A percentile compares a stretch with the other conserved stretches of the same genome.
Evolutionary conservation across 2,888 invertebrate genomes (phyloP).

Genomic region (Syrphus vitripennis): DNA sequence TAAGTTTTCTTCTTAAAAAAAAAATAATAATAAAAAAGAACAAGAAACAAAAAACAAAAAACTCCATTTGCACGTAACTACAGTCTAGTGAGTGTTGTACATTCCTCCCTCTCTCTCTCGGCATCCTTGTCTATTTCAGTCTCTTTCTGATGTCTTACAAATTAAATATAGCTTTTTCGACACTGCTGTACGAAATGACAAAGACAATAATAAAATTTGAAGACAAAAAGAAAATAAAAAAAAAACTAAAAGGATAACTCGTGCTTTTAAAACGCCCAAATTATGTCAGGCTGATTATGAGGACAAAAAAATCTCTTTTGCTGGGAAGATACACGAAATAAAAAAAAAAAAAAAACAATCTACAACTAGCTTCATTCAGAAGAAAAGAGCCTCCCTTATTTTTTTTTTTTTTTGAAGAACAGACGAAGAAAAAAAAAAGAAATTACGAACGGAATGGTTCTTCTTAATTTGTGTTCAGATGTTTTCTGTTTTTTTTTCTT

Average conservation of each 20-base stretch:
- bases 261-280: conserved; percentile 66
- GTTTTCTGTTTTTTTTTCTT: conserved; percentile 2
- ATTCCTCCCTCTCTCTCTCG: background rate
- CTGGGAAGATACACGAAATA: background rate
- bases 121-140: background rate
- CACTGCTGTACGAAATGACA: conserved; percentile 24
- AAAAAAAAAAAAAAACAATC: background rate
- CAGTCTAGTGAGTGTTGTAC: background rate
- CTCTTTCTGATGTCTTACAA: background rate
- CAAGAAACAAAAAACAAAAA: background rate
- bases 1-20: background rate
- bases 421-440: background rate
- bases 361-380: conserved; percentile 54
- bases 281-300: conserved; percentile 67
- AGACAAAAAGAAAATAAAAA: background rate
- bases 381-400: background rate
- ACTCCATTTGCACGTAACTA: conserved; percentile 35
- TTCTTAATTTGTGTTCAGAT: conserved; percentile 58
- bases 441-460: background rate
- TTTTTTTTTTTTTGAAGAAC: background rate
- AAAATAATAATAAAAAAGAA: too few relatives aligned
- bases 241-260: conserved; percentile 44
- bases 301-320: conserved; percentile 8
- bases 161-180: conserved; percentile 36
- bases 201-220: conserved; percentile 28